phyloP scores from a whole-genome alignment of 2,888 invertebrate genomes.

The Strigamia maritima region DNA sequence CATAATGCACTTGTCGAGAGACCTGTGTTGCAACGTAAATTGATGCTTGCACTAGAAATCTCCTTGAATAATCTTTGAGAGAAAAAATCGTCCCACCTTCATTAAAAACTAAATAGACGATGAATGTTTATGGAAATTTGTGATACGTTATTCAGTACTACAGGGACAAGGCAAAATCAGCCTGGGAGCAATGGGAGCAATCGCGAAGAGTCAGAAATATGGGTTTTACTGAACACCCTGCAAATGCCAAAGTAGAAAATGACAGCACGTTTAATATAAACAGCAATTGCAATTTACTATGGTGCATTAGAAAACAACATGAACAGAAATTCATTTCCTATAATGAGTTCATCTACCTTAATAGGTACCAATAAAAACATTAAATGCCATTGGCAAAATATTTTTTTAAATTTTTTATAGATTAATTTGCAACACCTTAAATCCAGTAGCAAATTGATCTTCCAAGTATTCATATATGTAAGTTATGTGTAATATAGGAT shows the following conservation, averaged over 20 bases:
- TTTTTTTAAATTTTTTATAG: neutral
- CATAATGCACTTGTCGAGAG: no score
- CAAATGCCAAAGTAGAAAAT: neutral
- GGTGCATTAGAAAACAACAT: neutral
- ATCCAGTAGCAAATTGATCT: no score
- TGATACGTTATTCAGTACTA: no score
- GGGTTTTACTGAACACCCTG: neutral
- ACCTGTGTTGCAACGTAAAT: no score
- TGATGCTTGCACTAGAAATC: no score
- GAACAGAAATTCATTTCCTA: neutral
- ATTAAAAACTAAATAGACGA: neutral
- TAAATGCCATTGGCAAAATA: neutral
- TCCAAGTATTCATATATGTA: no score
- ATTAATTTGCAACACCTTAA: no score
- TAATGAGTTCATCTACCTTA: neutral
- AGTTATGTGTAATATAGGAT: no score
- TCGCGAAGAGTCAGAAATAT: neutral
- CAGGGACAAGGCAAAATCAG: no score
- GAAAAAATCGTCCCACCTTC: no score
- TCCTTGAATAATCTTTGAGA: no score
- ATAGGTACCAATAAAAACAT: neutral
- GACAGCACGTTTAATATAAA: neutral
- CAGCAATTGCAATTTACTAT: no score
- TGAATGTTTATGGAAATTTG: neutral
- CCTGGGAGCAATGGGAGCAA: neutral